Conservation (phyloP, 2,797 vertebrate genomes). For the Hylomyscus alleni region DNA sequence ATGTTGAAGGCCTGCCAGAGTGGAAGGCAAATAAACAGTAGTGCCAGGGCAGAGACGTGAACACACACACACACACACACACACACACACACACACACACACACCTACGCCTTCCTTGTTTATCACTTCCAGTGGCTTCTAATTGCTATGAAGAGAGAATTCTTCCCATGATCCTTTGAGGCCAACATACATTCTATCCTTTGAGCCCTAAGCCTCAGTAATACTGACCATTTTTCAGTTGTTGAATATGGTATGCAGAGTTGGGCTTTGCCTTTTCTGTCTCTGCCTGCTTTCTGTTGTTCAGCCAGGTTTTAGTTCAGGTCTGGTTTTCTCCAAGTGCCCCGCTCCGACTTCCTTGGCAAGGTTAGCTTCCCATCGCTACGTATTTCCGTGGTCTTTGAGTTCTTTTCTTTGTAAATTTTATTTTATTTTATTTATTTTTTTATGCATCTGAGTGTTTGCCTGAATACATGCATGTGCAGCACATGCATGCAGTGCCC, state of each 20-base stretch:
- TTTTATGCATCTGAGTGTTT: not conserved
- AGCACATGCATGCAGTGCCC: not conserved
- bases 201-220: not conserved
- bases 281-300: not conserved
- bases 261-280: not conserved
- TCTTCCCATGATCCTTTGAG: not conserved
- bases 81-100: not conserved
- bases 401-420: slow-evolving; percentile 38
- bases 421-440: not conserved
- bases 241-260: not conserved
- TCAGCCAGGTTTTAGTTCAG: slow-evolving; percentile 31
- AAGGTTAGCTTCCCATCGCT: not conserved
- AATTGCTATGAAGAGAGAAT: not conserved
- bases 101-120: not conserved
- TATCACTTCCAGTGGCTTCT: not conserved
- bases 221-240: not conserved
- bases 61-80: not conserved
- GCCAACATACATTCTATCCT: not conserved
- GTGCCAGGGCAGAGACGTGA: not conserved
- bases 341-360: not conserved
- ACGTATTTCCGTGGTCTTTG: not conserved
- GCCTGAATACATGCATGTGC: no score
- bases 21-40: not conserved
- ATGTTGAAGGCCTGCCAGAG: not conserved
- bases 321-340: not conserved